A percentile compares a stretch with the other conserved stretches of the same genome.
Conservation (phyloP, 2,797 vertebrate species). For the Halcyon leucocephala region DNA sequence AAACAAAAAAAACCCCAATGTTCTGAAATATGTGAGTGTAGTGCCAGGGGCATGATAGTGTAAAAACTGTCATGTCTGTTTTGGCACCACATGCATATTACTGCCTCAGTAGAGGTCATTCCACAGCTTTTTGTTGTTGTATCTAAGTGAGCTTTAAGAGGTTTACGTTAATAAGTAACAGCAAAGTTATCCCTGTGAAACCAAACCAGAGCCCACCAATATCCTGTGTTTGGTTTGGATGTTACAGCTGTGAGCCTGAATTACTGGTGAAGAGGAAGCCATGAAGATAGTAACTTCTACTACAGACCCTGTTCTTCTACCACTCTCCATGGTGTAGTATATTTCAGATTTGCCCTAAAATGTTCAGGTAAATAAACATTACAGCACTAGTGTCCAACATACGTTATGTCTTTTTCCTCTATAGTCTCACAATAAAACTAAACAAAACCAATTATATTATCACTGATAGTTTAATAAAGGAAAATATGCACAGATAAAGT, state of each 20-base stretch:
- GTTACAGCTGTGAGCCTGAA: neutral
- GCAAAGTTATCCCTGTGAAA: slow-evolving; percentile 1
- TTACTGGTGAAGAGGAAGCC: neutral
- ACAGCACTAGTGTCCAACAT: neutral
- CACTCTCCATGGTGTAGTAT: neutral
- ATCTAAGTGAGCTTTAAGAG: slow-evolving; percentile 33
- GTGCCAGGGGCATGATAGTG: neutral
- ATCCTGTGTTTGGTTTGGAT: neutral
- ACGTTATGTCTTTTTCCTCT: neutral
- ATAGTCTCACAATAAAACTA: neutral
- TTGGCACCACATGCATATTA: neutral
- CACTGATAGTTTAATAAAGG: neutral
- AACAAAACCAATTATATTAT: neutral
- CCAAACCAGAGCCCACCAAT: neutral
- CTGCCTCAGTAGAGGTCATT: neutral
- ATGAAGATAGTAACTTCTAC: neutral
- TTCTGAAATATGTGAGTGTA: neutral
- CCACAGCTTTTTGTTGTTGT: slow-evolving; percentile 6
- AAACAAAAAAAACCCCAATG: neutral
- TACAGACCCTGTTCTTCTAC: neutral
- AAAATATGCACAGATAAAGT: neutral
- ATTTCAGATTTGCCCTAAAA: neutral
- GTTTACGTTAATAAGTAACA: slow-evolving; percentile 38
- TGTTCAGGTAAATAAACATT: neutral
- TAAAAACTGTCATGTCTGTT: slow-evolving; percentile 13